A percentile compares a stretch with the other conserved stretches of the same genome.
These are phyloP conservation scores for Habropoda laboriosa DNA, from an alignment of 1,140 invertebrate species.

Conservation along the genomic window DNA sequence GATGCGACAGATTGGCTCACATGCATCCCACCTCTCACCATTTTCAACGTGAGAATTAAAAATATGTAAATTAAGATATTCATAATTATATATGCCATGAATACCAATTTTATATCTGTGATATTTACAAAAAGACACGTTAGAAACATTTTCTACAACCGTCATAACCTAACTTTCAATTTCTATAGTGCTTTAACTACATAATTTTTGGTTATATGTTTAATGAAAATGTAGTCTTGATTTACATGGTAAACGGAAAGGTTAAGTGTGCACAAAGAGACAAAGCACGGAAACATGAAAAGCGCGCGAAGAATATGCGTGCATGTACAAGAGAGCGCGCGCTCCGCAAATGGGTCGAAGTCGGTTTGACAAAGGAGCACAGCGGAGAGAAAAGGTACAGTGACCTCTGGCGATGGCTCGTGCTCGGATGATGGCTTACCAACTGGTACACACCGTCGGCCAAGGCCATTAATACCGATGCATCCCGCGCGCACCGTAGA, in stretches of 20 bases:
- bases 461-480: constrained; percentile 73
- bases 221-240: too few relatives aligned
- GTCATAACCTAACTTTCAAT: too few relatives aligned
- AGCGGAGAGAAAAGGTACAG: constrained; percentile 64
- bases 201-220: too few relatives aligned
- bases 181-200: too few relatives aligned
- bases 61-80: too few relatives aligned
- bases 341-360: constrained; percentile 36
- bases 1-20: not conserved
- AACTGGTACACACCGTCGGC: constrained; percentile 67
- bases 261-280: not conserved
- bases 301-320: not conserved
- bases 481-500: constrained; percentile 18
- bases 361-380: constrained; percentile 45
- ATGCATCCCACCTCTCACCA: too few relatives aligned
- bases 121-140: too few relatives aligned
- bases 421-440: constrained; percentile 70
- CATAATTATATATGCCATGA: too few relatives aligned
- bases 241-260: not conserved
- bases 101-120: too few relatives aligned
- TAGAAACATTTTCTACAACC: too few relatives aligned
- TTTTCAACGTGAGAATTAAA: not conserved
- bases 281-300: not conserved
- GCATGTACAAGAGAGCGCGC: too few relatives aligned
- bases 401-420: constrained; percentile 66